Evolutionary conservation across 1,140 invertebrate genomes (phyloP), one percentile per base, ranked within the genome.

Genomic region (Probaryconus sp.): DNA sequence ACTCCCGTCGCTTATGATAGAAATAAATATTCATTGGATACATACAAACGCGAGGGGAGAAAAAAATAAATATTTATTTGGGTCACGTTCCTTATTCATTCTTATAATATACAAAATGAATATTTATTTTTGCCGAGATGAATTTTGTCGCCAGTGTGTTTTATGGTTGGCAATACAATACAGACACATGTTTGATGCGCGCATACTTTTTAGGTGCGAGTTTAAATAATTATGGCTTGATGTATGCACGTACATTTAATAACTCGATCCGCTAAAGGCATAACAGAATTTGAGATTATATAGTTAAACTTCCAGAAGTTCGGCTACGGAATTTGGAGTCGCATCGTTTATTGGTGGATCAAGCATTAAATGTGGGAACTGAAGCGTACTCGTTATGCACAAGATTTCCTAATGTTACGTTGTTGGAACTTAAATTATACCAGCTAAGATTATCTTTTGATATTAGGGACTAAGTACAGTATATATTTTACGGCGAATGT

Each of bases 311-410:
- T 45, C 13, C 10, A 45, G 42, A 45, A 45, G 24, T 45, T 45
- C 2, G 17, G 13, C 42, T 16, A 16, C 42, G 67, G 60, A 48
- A 65, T 71, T 65, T 37, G 47, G 30, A 65, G 60, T 47, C 24
- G 47, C 30, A 43, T 64, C 67, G 53, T 70, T 70, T 70, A 33
- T 70, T 64, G 21, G 40, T 13, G 60, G 26, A 48, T 26, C 26
- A 55, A 37, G 42, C 24, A 58, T 43, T 43, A 43, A 43, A 43
- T 43, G 40, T 26, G 11, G 40, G 10, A 43, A 26, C 40, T 24
- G 21, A 9, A 7, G 24, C 11, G 10, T 16, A 16, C 10, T 30
- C 42, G 24, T 45, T 45, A 45, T 10, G 13, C 7, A 16, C 11
- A 45, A 28, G 10, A 9, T 45, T 45, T 45, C 40, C 21, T 16